Evolutionary conservation across 2,113 vertebrate species (phyloP), one percentile per base, ranked within the genome.

Genomic region (Notechis scutatus): DNA sequence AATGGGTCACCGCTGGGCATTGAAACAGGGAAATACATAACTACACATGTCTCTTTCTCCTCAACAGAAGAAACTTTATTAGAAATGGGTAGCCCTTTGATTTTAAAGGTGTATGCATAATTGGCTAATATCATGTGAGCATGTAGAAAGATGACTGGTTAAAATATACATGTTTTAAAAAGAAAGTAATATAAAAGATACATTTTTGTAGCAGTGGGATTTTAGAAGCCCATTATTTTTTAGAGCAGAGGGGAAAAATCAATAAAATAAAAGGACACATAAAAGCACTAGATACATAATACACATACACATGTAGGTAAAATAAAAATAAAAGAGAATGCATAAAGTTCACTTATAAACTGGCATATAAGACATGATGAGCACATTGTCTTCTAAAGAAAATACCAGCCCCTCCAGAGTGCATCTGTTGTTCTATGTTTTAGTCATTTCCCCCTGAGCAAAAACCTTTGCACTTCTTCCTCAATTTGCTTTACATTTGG

Each of bases 211-310:
- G 94, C 50, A 0, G 81, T 93, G 95, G 95, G 96, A 94, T 96
- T 96, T 96, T 97, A 97, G 98, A 97, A 97, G 95, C 94, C 97
- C 95, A 96, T 97, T 97, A 97, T 97, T 97, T 98, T 98, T 97
- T 97, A 97, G 96, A 96, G 95, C 95, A 94, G 54, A 47, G 95
- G 18, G n/a, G 97, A 92, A 96, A 93, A 94, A 98, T 97, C 96
- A 96, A 96, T 97, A 97, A 98, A 98, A 97, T 97, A 97, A 96
- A 97, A 94, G 94, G 94, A 96, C 95, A 94, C 94, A 97, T 97
- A 98, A 98, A 98, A 97, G 92, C 96, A 94, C 92, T 93, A 96
- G 96, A 96, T 96, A 96, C 96, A 94, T 95, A 92, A 91, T 47
- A 47, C 7, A 7, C 45, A 47, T 92, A 92, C 95, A 94, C 94